Percentiles rank a stretch among this genome's conserved stretches.
These are phyloP conservation scores for Terebella lapidaria DNA, from an alignment of 2,888 invertebrate genomes.

Conservation along the genomic window DNA sequence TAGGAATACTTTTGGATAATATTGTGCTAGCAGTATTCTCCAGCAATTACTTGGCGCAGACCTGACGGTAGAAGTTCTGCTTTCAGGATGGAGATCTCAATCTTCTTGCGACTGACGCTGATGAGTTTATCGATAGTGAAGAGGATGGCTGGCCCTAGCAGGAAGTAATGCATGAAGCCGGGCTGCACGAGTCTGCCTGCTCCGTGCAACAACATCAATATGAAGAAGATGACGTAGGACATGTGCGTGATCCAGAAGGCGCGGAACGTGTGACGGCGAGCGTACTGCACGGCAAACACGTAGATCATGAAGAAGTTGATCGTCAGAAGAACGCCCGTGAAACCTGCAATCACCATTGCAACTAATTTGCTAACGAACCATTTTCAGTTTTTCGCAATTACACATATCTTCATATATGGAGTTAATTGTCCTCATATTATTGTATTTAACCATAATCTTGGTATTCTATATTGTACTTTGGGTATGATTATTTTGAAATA, in stretches of 20 bases:
- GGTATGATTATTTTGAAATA: neutral
- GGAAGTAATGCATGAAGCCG: slow-evolving; percentile 60
- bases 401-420: too few relatives aligned
- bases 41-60: too few relatives aligned
- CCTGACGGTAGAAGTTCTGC: slow-evolving; percentile 62
- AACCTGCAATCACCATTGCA: slow-evolving; percentile 57
- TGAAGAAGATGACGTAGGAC: slow-evolving; percentile 59
- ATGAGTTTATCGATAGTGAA: slow-evolving; percentile 60
- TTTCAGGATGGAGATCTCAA: slow-evolving; percentile 59
- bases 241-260: slow-evolving; percentile 63
- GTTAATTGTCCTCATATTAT: too few relatives aligned
- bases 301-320: slow-evolving; percentile 57
- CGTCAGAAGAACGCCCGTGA: slow-evolving; percentile 59
- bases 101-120: slow-evolving; percentile 59
- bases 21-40: slow-evolving; percentile 11
- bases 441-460: too few relatives aligned
- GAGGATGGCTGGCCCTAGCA: slow-evolving; percentile 59
- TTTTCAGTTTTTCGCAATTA: too few relatives aligned
- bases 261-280: slow-evolving; percentile 58
- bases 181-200: slow-evolving; percentile 59
- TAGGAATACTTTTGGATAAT: neutral
- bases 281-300: slow-evolving; percentile 57
- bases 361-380: too few relatives aligned
- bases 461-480: too few relatives aligned
- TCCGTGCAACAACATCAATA: slow-evolving; percentile 62